Evolutionary conservation across 2,888 invertebrate species (phyloP).

Genomic region (Andrena hattorfiana): DNA sequence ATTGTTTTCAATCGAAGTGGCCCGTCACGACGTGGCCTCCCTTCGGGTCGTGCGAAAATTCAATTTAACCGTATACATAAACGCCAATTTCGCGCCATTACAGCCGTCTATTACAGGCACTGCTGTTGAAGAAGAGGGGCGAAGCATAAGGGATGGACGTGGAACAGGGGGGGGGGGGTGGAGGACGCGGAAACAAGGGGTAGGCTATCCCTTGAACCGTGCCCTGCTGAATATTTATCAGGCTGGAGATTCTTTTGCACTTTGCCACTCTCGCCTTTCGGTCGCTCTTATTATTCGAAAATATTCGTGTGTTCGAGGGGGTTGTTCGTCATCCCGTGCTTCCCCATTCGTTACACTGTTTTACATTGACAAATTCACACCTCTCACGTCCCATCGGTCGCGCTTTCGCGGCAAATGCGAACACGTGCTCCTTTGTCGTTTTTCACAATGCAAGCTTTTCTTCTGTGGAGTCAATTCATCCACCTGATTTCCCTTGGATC

Average conservation of each 20-base stretch:
- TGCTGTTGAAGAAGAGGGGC: not conserved
- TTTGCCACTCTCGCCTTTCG: not conserved
- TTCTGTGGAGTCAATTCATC: too few relatives aligned
- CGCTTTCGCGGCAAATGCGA: too few relatives aligned
- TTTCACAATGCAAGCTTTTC: too few relatives aligned
- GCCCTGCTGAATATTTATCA: constrained; percentile 55
- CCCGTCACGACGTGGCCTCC: not conserved
- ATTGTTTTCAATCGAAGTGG: constrained; percentile 12
- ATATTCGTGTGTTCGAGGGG: not conserved
- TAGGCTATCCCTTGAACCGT: constrained; percentile 3
- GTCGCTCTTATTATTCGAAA: not conserved
- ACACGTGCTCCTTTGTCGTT: too few relatives aligned
- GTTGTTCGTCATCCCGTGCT: not conserved
- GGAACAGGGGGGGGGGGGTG: not conserved
- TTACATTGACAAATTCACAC: not conserved
- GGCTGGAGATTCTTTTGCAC: constrained; percentile 14
- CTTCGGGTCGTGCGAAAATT: constrained; percentile 41
- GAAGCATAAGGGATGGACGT: not conserved
- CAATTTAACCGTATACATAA: constrained; percentile 43
- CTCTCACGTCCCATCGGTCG: too few relatives aligned
- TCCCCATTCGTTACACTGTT: not conserved
- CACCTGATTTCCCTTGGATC: too few relatives aligned
- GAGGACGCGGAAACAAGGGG: not conserved
- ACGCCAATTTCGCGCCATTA: constrained; percentile 42
- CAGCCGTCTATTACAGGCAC: constrained; percentile 15